Evolutionary conservation across 2,797 vertebrate species (phyloP), one percentile per base, ranked within the genome.

Genomic region (Sebastes trivittatus): DNA sequence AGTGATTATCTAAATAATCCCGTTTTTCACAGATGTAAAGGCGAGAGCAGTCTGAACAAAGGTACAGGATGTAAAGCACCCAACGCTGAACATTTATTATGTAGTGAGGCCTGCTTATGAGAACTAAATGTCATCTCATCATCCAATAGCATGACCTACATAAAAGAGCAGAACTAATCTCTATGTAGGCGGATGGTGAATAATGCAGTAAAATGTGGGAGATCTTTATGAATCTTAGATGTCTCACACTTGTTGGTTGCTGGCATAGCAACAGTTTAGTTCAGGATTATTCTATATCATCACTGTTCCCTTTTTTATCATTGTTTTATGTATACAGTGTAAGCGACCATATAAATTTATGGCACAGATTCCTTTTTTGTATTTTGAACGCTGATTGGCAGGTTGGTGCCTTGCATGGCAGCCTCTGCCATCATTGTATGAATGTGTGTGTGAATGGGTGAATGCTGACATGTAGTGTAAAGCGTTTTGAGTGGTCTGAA

Each of bases 171-270:
- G 88, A 93, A 92, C 91, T 94, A 92, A 96, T 95, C 91, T 95
- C 88, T 63, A 87, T 90, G 94, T 95, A 93, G 94, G 93, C 82
- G 91, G 92, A 86, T 88, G 85, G 91, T 95, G 95, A 95, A 95
- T 96, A 95, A 95, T 95, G 92, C 93, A 95, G 89, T 81, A 88
- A 94, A 93, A 93, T 94, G 93, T 94, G 93, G 91, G 91, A 92
- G 94, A 93, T 94, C 92, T 94, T 93, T 91, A 92, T 95, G 89
- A 95, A 93, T 93, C 91, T 94, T 94, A 75, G 91, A 93, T 91
- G 92, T 87, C 80, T 93, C 87, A 87, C 89, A 94, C 88, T 92
- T 89, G 87, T 89, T 93, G 89, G 78, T 78, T 18, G 22, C 84
- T 88, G 90, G 81, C 84, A 80, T 76, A 78, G 81, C 73, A 88